phyloP scores from a whole-genome alignment of 2,888 invertebrate genomes.

The Ophraella communa region DNA sequence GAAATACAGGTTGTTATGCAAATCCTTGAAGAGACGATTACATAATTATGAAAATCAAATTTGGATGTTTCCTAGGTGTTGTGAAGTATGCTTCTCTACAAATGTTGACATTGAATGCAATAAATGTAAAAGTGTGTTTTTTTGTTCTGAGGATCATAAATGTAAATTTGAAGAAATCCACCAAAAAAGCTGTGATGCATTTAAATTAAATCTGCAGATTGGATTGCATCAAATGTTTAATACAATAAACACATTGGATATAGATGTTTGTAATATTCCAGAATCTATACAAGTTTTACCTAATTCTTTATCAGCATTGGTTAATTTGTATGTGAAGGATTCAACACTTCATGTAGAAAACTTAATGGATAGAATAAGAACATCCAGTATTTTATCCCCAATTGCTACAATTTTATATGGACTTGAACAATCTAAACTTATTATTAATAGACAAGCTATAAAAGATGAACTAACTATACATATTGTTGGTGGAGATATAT shows the following conservation, averaged over 20 bases:
- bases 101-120: conserved; percentile 38
- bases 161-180: conserved; percentile 32
- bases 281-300: conserved; percentile 21
- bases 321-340: conserved; percentile 26
- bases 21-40: conserved; percentile 41
- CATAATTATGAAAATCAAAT: conserved; percentile 46
- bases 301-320: conserved; percentile 18
- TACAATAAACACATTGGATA: not conserved
- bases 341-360: conserved; percentile 7
- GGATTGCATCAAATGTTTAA: not conserved
- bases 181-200: conserved; percentile 36
- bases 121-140: conserved; percentile 44
- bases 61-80: conserved; percentile 50
- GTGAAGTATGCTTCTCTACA: conserved; percentile 45
- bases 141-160: conserved; percentile 44
- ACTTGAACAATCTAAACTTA: conserved; percentile 37
- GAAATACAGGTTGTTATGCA: conserved; percentile 38
- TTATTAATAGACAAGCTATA: conserved; percentile 30
- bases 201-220: conserved; percentile 41
- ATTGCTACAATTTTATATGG: conserved; percentile 43
- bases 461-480: conserved; percentile 44
- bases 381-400: conserved; percentile 31
- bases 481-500: conserved; percentile 48
- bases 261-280: conserved; percentile 1
- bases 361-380: conserved; percentile 27